These are phyloP conservation scores for Struthidea cinerea DNA, from an alignment of 2,113 vertebrate species.

Conservation along the genomic window DNA sequence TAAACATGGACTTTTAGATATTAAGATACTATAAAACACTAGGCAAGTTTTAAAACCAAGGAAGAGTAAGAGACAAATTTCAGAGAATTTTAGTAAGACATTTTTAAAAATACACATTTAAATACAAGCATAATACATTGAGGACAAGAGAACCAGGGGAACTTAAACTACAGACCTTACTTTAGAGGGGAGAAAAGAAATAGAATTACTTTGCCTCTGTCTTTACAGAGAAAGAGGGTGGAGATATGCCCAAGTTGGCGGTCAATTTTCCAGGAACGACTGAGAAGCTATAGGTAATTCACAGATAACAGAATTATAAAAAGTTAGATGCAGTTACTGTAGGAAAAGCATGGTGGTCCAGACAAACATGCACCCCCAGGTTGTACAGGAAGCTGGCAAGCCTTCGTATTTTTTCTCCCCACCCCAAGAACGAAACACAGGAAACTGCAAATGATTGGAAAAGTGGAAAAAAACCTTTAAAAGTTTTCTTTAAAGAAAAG, in stretches of 20 bases:
- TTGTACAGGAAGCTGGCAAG: conserved; percentile 24
- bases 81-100: neutral
- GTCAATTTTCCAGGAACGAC: conserved; percentile 73
- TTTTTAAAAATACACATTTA: neutral
- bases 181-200: conserved; percentile 54
- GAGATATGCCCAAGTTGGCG: conserved; percentile 74
- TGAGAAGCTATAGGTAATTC: conserved; percentile 71
- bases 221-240: conserved; percentile 77
- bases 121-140: conserved; percentile 23
- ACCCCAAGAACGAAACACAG: conserved; percentile 36
- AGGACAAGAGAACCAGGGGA: conserved; percentile 40
- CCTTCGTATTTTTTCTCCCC: neutral
- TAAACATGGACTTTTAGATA: conserved; percentile 9
- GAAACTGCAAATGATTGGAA: conserved; percentile 23
- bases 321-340: conserved; percentile 50
- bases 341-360: conserved; percentile 55
- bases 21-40: neutral
- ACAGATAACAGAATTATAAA: conserved; percentile 58
- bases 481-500: conserved; percentile 25
- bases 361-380: conserved; percentile 53
- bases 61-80: conserved; percentile 1
- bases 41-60: neutral
- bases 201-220: conserved; percentile 70
- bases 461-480: conserved; percentile 1
- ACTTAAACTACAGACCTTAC: conserved; percentile 60